A percentile compares a stretch with the other conserved stretches of the same genome.
Evolutionary conservation across 2,113 vertebrate species (phyloP).

Genomic region (Rhea americana): DNA sequence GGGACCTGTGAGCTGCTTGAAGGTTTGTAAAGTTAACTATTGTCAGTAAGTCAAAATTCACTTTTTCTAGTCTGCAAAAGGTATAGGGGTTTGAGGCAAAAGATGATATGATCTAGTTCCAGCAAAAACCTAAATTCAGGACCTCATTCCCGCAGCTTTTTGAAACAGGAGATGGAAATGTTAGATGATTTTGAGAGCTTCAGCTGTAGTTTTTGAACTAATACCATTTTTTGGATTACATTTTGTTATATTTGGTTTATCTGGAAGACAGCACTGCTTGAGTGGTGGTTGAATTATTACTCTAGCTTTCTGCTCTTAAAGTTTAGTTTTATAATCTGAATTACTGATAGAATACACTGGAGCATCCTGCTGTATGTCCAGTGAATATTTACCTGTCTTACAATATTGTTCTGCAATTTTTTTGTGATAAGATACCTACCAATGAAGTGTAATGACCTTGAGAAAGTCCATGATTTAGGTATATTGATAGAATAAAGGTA

Average conservation of each 20-base stretch:
- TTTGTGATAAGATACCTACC: background rate
- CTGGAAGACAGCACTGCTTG: background rate
- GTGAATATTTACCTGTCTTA: background rate
- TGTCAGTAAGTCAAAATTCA: background rate
- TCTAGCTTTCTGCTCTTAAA: background rate
- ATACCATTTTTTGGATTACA: background rate
- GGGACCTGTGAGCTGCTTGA: background rate
- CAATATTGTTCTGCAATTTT: background rate
- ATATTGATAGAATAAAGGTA: background rate
- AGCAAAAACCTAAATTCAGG: background rate
- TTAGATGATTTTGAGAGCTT: background rate
- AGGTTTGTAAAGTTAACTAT: background rate
- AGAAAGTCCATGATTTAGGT: background rate
- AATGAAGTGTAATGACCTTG: background rate
- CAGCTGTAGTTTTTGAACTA: background rate
- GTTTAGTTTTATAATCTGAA: background rate
- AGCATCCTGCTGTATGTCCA: background rate
- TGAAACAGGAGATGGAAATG: background rate
- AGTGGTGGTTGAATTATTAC: background rate
- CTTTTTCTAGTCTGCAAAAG: background rate
- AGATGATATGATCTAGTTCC: background rate
- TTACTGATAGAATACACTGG: background rate
- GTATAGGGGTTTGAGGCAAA: background rate
- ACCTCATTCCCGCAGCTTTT: rapidly evolving
- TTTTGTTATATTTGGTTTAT: background rate